Conservation (phyloP, 2,888 invertebrate genomes). For the Tiliacea aurago region DNA sequence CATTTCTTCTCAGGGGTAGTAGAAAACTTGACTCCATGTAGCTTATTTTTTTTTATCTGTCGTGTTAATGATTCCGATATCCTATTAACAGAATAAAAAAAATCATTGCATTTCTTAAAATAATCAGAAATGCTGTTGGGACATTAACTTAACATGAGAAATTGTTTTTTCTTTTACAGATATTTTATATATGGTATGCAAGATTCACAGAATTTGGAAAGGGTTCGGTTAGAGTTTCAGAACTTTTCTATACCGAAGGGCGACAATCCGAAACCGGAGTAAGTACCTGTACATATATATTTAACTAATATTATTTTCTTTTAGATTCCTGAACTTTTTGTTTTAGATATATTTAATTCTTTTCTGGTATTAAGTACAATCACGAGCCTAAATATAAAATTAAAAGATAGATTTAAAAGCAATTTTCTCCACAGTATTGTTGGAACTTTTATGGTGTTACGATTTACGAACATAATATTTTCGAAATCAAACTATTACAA, state of each 20-base stretch:
- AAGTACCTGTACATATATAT: conserved; percentile 86
- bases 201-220: conserved; percentile 98
- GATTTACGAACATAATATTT: background rate
- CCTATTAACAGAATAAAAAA: background rate
- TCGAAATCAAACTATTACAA: background rate
- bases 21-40: too few relatives aligned
- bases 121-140: background rate
- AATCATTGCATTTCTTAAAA: background rate
- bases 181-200: conserved; percentile 99
- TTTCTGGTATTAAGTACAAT: background rate
- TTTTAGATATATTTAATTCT: background rate
- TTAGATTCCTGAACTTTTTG: background rate
- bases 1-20: background rate
- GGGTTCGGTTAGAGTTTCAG: conserved; percentile 96
- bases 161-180: conserved; percentile 80
- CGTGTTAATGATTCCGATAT: background rate
- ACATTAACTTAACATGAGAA: background rate
- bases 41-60: too few relatives aligned
- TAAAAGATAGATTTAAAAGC: background rate
- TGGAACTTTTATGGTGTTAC: background rate
- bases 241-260: conserved; percentile 97
- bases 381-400: background rate
- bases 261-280: conserved; percentile 94
- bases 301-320: background rate
- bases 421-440: background rate